Evolutionary conservation across 2,113 vertebrate species (phyloP).

Genomic region (Xyliphius kryptos): DNA sequence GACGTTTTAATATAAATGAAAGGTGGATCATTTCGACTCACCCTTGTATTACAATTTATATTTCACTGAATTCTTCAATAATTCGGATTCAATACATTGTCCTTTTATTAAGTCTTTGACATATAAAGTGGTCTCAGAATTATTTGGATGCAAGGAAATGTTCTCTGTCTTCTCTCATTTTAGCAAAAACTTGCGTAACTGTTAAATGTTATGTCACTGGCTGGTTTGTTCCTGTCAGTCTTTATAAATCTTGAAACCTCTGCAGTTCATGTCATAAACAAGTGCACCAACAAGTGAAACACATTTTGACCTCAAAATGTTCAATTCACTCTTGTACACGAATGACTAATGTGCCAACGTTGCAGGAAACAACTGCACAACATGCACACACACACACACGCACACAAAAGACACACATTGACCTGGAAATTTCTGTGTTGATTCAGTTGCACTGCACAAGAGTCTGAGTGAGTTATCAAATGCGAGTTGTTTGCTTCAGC

Average conservation of each 20-base stretch:
- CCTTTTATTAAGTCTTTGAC: too few species aligned
- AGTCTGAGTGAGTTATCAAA: conserved; percentile 21
- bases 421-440: conserved; percentile 2
- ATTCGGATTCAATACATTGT: too few species aligned
- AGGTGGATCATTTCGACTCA: too few species aligned
- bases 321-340: conserved; percentile 17
- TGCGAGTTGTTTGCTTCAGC: conserved; percentile 32
- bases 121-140: too few species aligned
- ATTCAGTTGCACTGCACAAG: conserved; percentile 14
- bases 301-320: conserved; percentile 36
- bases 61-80: too few species aligned
- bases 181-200: conserved; percentile 2
- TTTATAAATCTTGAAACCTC: conserved; percentile 37
- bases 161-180: too few species aligned
- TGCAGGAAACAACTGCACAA: conserved; percentile 22
- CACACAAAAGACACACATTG: conserved; percentile 7
- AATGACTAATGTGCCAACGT: conserved; percentile 28
- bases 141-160: too few species aligned
- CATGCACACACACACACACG: too few species aligned
- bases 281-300: too few species aligned
- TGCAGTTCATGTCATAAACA: conserved; percentile 28
- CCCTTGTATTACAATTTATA: too few species aligned
- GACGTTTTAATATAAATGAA: too few species aligned
- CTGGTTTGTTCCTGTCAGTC: conserved; percentile 35
- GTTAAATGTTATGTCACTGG: conserved; percentile 9